Conservation (phyloP, 2,797 vertebrate species). For the Podargus strigoides region DNA sequence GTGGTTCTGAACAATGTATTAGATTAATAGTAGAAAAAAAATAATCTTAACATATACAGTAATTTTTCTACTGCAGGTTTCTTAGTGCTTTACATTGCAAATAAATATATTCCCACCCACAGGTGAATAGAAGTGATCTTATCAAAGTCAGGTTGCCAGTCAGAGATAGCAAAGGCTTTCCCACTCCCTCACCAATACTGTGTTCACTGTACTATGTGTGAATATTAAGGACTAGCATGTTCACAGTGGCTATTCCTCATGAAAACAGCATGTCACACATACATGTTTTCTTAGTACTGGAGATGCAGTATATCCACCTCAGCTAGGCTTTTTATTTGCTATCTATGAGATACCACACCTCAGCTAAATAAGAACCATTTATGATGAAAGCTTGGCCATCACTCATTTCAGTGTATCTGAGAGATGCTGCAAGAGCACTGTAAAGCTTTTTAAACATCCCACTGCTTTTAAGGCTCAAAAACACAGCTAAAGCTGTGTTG, state of each 20-base stretch:
- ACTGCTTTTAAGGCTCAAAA: conserved; percentile 10
- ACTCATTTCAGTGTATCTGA: background rate
- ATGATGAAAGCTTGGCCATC: background rate
- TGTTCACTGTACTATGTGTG: fast-evolving
- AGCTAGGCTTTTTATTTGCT: background rate
- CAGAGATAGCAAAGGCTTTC: background rate
- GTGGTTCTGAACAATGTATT: background rate
- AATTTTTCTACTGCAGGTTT: background rate
- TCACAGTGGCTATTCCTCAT: background rate
- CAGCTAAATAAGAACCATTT: background rate
- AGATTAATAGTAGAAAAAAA: background rate
- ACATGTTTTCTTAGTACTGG: background rate
- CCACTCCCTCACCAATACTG: background rate
- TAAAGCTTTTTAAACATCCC: conserved; percentile 3
- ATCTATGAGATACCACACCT: background rate
- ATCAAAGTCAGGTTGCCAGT: background rate
- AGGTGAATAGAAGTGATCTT: background rate
- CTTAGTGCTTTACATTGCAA: background rate
- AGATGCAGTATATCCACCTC: background rate
- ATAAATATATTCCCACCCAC: background rate
- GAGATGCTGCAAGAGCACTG: background rate
- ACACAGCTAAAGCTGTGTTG: background rate
- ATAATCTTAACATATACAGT: background rate
- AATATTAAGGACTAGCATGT: background rate
- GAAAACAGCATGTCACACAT: background rate